Evolutionary conservation across 2,888 invertebrate genomes (phyloP), one percentile per base, ranked within the genome.

Genomic region (Spialia ferax): DNA sequence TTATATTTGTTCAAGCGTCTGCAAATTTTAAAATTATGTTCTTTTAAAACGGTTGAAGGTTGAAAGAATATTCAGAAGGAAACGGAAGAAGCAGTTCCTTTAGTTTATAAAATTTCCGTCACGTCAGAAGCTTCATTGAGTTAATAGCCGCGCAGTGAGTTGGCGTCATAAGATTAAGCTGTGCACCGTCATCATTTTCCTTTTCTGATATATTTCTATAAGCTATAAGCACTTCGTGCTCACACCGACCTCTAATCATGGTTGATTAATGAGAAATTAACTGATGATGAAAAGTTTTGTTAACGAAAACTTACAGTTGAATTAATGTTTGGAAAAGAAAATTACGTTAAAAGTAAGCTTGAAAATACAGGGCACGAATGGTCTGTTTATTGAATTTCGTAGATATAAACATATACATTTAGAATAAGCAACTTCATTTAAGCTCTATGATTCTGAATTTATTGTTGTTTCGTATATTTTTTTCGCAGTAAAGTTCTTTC

Each of bases 131-230:
- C 79, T 86, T 88, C 91, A 90, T 91, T 91, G 90, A 84, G 82
- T 85, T 89, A 89, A 89, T 90, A 87, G 84, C 82, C 76, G 81
- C 79, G 78, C 87, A 87, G 85, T 90, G 89, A 90, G 84, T 85
- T 83, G 86, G 87, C 86, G 83, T 84, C 88, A 86, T 82, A 83
- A 87, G 87, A 89, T 91, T 89, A 89, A 86, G 83, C 83, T 75
- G 76, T 82, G 88, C 86, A 79, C 82, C 82, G 85, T 89, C 89
- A 88, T 88, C 87, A 80, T 79, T n/a, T 86, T 87, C 84, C 81
- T 79, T 79, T 79, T 76, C 79, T 75, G 80, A 82, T 84, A 85
- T 84, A 88, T 86, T 89, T 87, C 89, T 83, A 85, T 88, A 85
- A 87, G 82, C 89, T 83, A 85, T 88, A 85, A 87, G 82, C 82